Evolutionary conservation across 2,113 vertebrate genomes (phyloP).

Genomic region (Pogonocichla stellata): DNA sequence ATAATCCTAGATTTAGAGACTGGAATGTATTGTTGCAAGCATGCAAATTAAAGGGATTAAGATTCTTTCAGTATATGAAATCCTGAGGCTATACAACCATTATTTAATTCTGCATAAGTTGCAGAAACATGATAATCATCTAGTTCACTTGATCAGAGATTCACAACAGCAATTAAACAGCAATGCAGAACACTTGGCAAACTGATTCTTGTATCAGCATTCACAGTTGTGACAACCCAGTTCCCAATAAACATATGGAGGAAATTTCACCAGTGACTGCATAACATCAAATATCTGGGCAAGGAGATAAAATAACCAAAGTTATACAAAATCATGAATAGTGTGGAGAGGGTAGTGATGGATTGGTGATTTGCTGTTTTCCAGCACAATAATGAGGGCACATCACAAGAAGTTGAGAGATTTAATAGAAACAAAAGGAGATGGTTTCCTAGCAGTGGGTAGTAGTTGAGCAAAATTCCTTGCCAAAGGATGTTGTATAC

Average conservation of each 20-base stretch:
- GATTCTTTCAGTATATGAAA: not conserved
- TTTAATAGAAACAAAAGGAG: not conserved
- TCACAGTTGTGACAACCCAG: not conserved
- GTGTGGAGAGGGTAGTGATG: not conserved
- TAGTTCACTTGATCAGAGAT: not conserved
- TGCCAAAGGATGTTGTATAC: not conserved
- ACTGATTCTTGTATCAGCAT: not conserved
- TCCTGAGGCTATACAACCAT: not conserved
- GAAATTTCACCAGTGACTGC: not conserved
- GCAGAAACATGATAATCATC: not conserved
- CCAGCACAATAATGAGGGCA: not conserved
- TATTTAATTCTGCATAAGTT: not conserved
- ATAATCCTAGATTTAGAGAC: not conserved
- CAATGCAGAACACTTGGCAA: not conserved
- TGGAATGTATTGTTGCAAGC: not conserved
- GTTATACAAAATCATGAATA: not conserved
- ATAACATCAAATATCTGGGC: not conserved
- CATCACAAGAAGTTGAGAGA: not conserved
- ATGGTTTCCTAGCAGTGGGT: not conserved
- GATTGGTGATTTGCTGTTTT: not conserved
- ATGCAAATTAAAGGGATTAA: not conserved
- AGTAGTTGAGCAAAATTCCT: not conserved
- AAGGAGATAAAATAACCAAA: not conserved
- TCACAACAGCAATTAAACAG: not conserved
- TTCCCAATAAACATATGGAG: not conserved